Evolutionary conservation across 2,888 invertebrate genomes (phyloP), one percentile per base, ranked within the genome.

Genomic region (Platypus cylindrus): DNA sequence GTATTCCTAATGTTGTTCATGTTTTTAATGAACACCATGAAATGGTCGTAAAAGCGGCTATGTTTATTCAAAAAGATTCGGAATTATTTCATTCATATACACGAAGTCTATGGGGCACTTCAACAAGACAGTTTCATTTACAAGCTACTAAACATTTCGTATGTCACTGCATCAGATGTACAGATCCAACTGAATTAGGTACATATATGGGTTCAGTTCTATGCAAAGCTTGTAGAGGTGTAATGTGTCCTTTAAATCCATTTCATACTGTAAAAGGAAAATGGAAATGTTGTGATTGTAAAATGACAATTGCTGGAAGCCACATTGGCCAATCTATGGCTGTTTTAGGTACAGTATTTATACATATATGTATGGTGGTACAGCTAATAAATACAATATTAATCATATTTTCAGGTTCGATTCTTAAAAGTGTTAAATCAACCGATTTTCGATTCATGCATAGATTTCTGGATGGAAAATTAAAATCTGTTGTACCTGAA

Each of bases 31-130:
- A 52, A 1, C 58, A 70, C 24, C 64, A 66, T 33, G 63, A 66
- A 46, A 72, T 80, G 69, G 63, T 68, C 17, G 66, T 76, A 0
- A 68, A 65, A 50, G 74, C 79, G 2, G 63, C 70, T 0, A 64
- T 66, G 36, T 61, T 65, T 5, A 78, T 82, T 40, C 54, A 56
- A 29, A 64, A 67, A 36, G 75, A 73, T 14, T 56, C 66, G 7
- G 78, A 80, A 59, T 67, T 82, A 41, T 73, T 72, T 30, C 70
- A 75, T 32, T 70, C 73, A 27, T 82, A 82, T 49, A 67, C 76
- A 1, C 70, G 74, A 37, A 48, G 73, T 15, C 56, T 78, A 27
- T 81, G 81, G 80, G 74, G 75, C 22, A 80, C 79, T 0, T 62
- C 68, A 3, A 66, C 73, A 9, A 64, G 81, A 34, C 63, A 75